Percentiles rank a stretch among this genome's conserved stretches.
Evolutionary conservation across 2,113 vertebrate species (phyloP).

Genomic region (Empidonax alnorum): DNA sequence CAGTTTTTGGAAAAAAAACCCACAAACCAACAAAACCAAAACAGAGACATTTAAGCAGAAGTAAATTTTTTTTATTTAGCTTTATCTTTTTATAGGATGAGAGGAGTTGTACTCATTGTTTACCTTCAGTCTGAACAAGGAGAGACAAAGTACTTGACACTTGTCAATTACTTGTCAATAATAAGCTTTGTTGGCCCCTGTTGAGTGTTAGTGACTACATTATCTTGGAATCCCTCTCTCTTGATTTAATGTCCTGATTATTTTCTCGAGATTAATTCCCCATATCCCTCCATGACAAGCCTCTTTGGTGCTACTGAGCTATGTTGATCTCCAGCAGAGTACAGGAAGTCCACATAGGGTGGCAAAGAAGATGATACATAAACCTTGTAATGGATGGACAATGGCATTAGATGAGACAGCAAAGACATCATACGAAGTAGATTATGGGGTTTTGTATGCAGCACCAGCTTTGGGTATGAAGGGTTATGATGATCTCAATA

Average conservation of each 20-base stretch:
- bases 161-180: neutral
- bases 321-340: neutral
- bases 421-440: neutral
- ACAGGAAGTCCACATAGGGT: neutral
- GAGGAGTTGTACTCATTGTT: neutral
- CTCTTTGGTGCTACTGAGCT: neutral
- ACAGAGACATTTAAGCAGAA: neutral
- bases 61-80: fast-evolving
- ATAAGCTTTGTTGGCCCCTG: neutral
- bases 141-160: neutral
- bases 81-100: neutral
- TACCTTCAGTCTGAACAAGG: neutral
- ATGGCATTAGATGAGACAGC: neutral
- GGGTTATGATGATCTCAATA: neutral
- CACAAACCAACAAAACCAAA: neutral
- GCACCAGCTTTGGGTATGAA: neutral
- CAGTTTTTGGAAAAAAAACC: neutral
- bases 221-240: neutral
- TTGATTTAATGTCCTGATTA: neutral
- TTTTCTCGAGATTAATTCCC: neutral
- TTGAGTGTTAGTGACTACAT: neutral
- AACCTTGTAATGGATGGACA: neutral
- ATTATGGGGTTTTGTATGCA: neutral
- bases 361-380: neutral
- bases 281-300: neutral